These are phyloP conservation scores for Plagodis pulveraria DNA, from an alignment of 2,888 invertebrate genomes.

Conservation along the genomic window DNA sequence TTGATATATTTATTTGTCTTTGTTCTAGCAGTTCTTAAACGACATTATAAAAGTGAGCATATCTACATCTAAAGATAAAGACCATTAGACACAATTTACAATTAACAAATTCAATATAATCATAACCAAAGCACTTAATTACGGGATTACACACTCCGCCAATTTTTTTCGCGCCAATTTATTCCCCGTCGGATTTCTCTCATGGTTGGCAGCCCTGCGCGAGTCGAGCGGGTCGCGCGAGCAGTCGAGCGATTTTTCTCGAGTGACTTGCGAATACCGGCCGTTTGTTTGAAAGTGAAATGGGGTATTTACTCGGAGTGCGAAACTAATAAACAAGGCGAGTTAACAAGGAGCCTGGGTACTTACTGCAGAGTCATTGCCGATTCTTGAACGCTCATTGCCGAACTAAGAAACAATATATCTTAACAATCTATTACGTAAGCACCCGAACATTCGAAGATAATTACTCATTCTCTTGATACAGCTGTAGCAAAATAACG, in stretches of 20 bases:
- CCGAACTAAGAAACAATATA: not conserved
- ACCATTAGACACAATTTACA: too few relatives aligned
- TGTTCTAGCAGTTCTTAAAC: too few relatives aligned
- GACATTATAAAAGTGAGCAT: too few relatives aligned
- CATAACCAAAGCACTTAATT: not conserved
- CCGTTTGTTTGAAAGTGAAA: slow-evolving; percentile 66
- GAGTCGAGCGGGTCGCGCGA: slow-evolving; percentile 18
- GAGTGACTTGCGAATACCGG: slow-evolving; percentile 66
- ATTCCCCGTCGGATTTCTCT: slow-evolving; percentile 9
- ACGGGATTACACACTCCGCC: slow-evolving; percentile 10
- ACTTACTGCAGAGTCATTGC: slow-evolving; percentile 40
- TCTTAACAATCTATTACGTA: not conserved
- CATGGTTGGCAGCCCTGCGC: slow-evolving; percentile 22
- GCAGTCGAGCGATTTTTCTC: slow-evolving; percentile 56
- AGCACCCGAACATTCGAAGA: not conserved
- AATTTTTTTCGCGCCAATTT: slow-evolving; percentile 6
- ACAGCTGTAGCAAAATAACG: too few relatives aligned
- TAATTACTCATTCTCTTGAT: not conserved
- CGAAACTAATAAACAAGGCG: slow-evolving; percentile 50
- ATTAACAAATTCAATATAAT: not conserved
- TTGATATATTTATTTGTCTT: too few relatives aligned
- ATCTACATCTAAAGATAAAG: too few relatives aligned
- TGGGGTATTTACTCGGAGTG: slow-evolving; percentile 55
- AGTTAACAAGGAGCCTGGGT: slow-evolving; percentile 28
- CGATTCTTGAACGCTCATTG: slow-evolving; percentile 7